Evolutionary conservation across 2,113 vertebrate genomes (phyloP), one percentile per base, ranked within the genome.

Genomic region (Rattus rattus): DNA sequence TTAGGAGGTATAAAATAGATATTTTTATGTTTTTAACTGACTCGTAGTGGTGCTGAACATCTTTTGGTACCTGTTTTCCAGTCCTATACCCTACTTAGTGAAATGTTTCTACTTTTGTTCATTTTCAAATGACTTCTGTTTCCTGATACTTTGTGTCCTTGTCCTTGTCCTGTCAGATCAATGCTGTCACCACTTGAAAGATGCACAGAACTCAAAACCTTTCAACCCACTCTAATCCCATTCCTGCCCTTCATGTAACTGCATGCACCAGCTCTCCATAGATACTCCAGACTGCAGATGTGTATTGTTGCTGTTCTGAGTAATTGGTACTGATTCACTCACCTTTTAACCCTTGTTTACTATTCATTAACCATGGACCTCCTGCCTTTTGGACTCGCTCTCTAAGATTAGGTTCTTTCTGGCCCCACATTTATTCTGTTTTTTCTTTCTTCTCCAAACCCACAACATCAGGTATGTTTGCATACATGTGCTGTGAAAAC

Each of bases 21-120:
- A 0, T 87, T 24, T 96, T 67, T 72, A 56, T 95, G 67, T 20
- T 96, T 94, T 79, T 72, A 65, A 28, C 83, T 77, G 92, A 36
- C 26, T 16, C 87, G 79, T 33, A 83, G 47, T 90, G 4, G 26
- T 61, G 5, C 12, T n/a, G 59, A n/a, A 26, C 2, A 75, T 70
- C 6, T 87, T 91, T 70, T 81, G 94, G 56, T 88, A 61, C 36
- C 85, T 61, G 26, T 80, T 96, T 81, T 26, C 17, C 33, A 33
- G 47, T 24, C 2, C 22, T n/a, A 26, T 26, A 43, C 70, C 9
- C 5, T 90, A 17, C 87, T 84, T 33, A 63, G 30, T 94, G 52
- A 77, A 33, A 10, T 81, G 6, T 67, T 47, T 63, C 19, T 73
- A 13, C 43, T 9, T 87, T 72, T 49, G 9, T 17, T 61, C n/a